Percentiles rank a stretch among this genome's conserved stretches.
Conservation (phyloP, 2,113 vertebrate species). For the Mus musculus region DNA sequence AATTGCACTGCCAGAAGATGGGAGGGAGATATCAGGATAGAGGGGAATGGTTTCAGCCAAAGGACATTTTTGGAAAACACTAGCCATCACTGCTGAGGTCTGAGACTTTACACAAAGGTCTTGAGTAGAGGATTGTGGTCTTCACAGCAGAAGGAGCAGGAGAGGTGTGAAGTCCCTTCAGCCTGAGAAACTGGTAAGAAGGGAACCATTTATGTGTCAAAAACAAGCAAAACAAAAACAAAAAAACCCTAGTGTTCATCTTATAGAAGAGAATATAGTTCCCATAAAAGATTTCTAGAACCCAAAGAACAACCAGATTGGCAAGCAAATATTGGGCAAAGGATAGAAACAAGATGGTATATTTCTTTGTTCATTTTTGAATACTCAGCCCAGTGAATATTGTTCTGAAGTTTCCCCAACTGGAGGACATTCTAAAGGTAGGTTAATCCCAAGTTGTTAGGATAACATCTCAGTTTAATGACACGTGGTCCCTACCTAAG, state of each 20-base stretch:
- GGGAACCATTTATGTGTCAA: neutral
- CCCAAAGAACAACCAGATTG: neutral
- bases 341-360: neutral
- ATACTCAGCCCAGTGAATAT: neutral
- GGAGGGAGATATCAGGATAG: neutral
- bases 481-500: neutral
- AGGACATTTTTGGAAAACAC: neutral
- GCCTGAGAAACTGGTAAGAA: neutral
- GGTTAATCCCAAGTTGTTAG: neutral
- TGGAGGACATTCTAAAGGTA: neutral
- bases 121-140: neutral
- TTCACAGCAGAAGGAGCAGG: neutral
- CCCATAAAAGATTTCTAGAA: neutral
- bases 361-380: neutral
- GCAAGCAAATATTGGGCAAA: neutral
- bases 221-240: neutral
- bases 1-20: neutral
- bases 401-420: neutral
- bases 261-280: neutral
- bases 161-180: neutral
- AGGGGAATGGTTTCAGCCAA: neutral
- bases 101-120: neutral
- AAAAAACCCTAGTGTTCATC: neutral
- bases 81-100: neutral
- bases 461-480: neutral